Conservation (phyloP, 2,797 vertebrate species). For the Aratinga solstitialis region DNA sequence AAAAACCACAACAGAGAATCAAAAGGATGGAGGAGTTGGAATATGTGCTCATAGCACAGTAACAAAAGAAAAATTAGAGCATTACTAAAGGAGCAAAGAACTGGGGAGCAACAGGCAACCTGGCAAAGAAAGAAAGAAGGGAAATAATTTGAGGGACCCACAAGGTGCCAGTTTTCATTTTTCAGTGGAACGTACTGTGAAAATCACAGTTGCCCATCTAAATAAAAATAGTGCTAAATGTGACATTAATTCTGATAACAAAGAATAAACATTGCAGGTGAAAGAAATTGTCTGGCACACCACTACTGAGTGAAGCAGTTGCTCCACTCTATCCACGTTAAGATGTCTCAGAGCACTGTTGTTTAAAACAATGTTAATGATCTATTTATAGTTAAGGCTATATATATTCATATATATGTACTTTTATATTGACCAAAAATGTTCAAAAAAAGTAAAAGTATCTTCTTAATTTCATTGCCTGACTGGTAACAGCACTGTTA, state of each 20-base stretch:
- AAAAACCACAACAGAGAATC: neutral
- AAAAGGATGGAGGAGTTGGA: neutral
- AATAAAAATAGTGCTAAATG: neutral
- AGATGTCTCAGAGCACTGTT: neutral
- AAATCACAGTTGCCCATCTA: neutral
- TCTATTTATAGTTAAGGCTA: neutral
- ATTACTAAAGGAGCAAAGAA: neutral
- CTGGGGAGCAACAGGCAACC: neutral
- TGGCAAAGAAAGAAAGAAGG: neutral
- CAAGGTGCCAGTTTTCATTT: neutral
- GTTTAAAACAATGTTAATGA: neutral
- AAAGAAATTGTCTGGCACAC: neutral
- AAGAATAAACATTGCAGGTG: neutral
- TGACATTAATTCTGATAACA: neutral
- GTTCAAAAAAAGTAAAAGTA: neutral
- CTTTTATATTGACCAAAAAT: neutral
- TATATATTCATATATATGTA: rapidly evolving
- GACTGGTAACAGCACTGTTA: neutral
- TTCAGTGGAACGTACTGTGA: neutral
- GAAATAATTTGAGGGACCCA: neutral
- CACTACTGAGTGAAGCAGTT: neutral
- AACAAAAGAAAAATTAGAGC: neutral
- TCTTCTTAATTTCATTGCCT: neutral
- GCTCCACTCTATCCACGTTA: neutral
- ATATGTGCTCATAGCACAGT: neutral